Evolutionary conservation across 2,113 vertebrate species (phyloP), one percentile per base, ranked within the genome.

Genomic region (Monopterus albus): DNA sequence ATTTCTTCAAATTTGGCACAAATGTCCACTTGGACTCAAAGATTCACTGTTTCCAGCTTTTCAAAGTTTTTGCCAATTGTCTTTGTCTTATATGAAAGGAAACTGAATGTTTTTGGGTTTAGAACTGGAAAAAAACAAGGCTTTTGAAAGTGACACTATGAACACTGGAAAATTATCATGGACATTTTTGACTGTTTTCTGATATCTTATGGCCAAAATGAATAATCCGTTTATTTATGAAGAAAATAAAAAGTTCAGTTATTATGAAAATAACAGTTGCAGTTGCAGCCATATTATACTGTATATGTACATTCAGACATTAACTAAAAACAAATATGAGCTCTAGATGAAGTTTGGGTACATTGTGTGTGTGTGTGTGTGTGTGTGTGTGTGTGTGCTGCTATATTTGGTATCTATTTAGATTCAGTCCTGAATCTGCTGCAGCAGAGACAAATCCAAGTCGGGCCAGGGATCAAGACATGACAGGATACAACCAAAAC

Each of bases 341-440:
- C 3, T 49, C 49, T 55, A 13, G 45, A 49, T 43, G 51, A 56
- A 64, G 69, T 75, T 56, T 63, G 29, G 58, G 14, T 29, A 46
- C 14, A 40, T 10, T 13, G 43, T 46, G 55, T 52, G 53, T 45
- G 21, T 71, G 50, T 52, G 45, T 20, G 36, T 60, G 57, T 11
- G 17, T 18, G 15, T 38, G 36, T 25, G 42, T 33, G 50, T 50
- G 43, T 33, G 18, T 26, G 8, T n/a, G n/a, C n/a, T n/a, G n/a
- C n/a, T n/a, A n/a, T 60, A 47, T 65, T 63, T 65, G 72, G 60
- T 40, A 78, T 43, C n/a, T 73, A 57, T 58, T 85, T 57, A 49
- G 75, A 63, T 53, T 82, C 65, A 72, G 79, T 72, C 75, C 81
- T 72, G 68, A 87, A 86, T 88, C 82, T 86, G 84, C 68, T 75